These are phyloP conservation scores for Thunnus thynnus DNA, from an alignment of 2,113 vertebrate species.

Conservation along the genomic window DNA sequence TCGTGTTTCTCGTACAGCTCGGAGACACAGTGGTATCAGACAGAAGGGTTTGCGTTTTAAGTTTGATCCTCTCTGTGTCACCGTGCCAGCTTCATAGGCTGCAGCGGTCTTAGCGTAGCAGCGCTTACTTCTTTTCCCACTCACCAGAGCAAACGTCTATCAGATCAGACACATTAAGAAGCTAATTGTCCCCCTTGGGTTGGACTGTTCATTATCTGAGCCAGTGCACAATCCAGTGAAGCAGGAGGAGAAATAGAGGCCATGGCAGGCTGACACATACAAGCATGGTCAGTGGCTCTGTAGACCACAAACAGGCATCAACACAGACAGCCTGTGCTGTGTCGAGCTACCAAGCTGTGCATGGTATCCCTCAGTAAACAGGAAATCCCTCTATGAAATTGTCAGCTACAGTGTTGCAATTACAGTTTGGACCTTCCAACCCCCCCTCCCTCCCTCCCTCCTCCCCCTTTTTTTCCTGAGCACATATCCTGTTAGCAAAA, in stretches of 20 bases:
- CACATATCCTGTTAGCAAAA: slow-evolving; percentile 46
- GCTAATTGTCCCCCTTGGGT: slow-evolving; percentile 78
- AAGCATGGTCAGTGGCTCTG: slow-evolving; percentile 45
- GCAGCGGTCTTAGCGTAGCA: slow-evolving; percentile 15
- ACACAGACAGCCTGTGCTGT: slow-evolving; percentile 42
- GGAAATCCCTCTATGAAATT: slow-evolving; percentile 49
- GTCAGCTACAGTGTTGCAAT: slow-evolving; percentile 20
- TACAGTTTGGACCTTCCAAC: slow-evolving; percentile 12
- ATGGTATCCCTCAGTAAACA: slow-evolving; percentile 42
- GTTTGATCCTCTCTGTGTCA: slow-evolving; percentile 55
- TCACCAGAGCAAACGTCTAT: slow-evolving; percentile 60
- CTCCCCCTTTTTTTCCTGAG: background rate
- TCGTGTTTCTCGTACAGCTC: slow-evolving; percentile 42
- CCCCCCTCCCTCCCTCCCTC: too few species aligned
- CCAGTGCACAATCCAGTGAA: slow-evolving; percentile 60
- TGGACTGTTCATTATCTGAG: slow-evolving; percentile 72
- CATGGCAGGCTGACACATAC: slow-evolving; percentile 45
- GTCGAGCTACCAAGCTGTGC: slow-evolving; percentile 14
- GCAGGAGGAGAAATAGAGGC: slow-evolving; percentile 53
- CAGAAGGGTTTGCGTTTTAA: slow-evolving; percentile 53
- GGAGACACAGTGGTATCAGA: slow-evolving; percentile 42
- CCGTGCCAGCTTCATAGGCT: slow-evolving; percentile 35
- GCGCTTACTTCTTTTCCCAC: slow-evolving; percentile 47
- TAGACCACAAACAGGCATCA: slow-evolving; percentile 41
- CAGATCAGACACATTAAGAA: slow-evolving; percentile 78